Conservation (phyloP, 2,113 vertebrate species). For the Melanostigma gelatinosum region DNA sequence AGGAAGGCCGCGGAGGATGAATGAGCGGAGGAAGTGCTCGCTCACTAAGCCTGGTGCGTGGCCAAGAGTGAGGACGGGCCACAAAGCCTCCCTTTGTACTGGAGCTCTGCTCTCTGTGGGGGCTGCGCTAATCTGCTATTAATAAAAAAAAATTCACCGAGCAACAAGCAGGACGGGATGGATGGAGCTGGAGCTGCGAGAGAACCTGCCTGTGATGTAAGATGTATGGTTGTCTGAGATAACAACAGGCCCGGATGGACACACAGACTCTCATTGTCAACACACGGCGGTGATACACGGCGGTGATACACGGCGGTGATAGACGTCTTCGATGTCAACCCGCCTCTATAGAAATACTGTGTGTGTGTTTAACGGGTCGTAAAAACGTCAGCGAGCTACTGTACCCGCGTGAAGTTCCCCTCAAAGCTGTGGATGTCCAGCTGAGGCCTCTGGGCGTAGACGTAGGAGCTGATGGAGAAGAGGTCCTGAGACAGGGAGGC, state of each 20-base stretch:
- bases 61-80: constrained; percentile 82
- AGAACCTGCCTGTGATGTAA: constrained; percentile 72
- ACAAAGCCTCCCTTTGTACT: constrained; percentile 85
- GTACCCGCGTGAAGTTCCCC: constrained; percentile 96
- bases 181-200: constrained; percentile 50
- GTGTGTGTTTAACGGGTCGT: constrained; percentile 50
- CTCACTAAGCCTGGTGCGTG: constrained; percentile 85
- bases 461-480: constrained; percentile 93
- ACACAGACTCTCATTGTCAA: constrained; percentile 67
- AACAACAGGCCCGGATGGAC: constrained; percentile 58
- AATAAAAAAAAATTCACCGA: constrained; percentile 76
- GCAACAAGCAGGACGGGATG: constrained; percentile 66
- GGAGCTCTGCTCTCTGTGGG: constrained; percentile 73
- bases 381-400: constrained; percentile 72
- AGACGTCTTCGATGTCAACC: constrained; percentile 56
- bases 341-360: constrained; percentile 38
- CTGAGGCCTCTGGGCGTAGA: constrained; percentile 95
- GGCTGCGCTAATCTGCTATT: constrained; percentile 84
- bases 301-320: constrained; percentile 46
- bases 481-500: constrained; percentile 87
- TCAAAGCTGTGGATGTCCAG: constrained; percentile 99
- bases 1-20: constrained; percentile 80
- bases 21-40: constrained; percentile 85
- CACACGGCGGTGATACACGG: constrained; percentile 47
- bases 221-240: constrained; percentile 55